These are phyloP conservation scores for Nasonia oneida DNA, from an alignment of 2,888 invertebrate species.

Conservation along the genomic window DNA sequence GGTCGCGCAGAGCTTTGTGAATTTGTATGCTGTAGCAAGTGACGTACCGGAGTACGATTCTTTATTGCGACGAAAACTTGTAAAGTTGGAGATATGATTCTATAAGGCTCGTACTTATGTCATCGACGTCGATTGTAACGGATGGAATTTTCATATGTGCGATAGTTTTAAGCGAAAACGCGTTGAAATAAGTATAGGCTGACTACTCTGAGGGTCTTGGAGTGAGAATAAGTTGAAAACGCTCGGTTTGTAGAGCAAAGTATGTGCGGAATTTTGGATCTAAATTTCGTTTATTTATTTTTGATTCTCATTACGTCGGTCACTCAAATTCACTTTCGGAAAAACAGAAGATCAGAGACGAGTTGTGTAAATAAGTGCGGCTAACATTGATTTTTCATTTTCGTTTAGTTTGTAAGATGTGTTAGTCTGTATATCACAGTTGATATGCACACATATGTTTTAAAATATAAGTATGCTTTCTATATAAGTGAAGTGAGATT, in stretches of 20 bases:
- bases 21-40: background rate
- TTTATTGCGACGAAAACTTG: background rate
- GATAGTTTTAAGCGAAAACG: background rate
- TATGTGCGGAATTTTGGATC: too few relatives aligned
- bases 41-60: background rate
- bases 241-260: too few relatives aligned
- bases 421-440: background rate
- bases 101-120: too few relatives aligned
- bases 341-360: background rate
- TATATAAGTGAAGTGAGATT: background rate
- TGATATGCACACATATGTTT: background rate
- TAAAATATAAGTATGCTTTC: background rate
- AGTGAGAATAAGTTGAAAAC: background rate
- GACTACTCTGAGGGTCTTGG: background rate
- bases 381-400: conserved; percentile 4
- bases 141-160: background rate
- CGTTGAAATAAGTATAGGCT: background rate
- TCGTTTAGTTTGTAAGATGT: background rate
- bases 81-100: too few relatives aligned
- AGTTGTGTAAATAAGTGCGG: conserved; percentile 10
- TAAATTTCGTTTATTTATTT: background rate
- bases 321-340: background rate
- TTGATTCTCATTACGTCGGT: background rate
- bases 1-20: background rate
- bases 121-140: background rate